Conservation (phyloP, 2,113 vertebrate genomes). For the Callospermophilus lateralis region DNA sequence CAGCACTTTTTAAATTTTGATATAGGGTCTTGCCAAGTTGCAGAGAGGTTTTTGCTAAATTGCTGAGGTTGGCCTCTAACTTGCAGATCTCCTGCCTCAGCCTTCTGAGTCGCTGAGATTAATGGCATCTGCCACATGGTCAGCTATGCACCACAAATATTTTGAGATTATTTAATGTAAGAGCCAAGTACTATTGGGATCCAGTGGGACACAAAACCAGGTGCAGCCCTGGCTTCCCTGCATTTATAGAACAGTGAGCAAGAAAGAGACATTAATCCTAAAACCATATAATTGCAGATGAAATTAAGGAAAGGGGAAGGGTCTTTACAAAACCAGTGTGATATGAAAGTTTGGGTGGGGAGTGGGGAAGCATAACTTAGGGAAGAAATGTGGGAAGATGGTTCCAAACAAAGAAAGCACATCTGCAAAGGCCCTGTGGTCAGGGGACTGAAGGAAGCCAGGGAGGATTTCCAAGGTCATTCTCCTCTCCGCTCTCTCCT, state of each 20-base stretch:
- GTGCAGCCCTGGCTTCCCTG: neutral
- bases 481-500: neutral
- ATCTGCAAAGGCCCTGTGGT: neutral
- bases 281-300: neutral
- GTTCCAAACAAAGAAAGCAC: neutral
- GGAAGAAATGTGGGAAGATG: neutral
- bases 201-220: neutral
- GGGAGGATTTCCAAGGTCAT: neutral
- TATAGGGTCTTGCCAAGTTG: too few relatives aligned
- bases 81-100: too few relatives aligned
- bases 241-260: neutral
- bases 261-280: neutral
- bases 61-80: too few relatives aligned
- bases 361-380: neutral
- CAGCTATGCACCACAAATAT: neutral
- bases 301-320: neutral
- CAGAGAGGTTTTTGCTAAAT: too few relatives aligned
- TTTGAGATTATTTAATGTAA: neutral
- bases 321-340: neutral
- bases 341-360: too few relatives aligned
- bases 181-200: neutral
- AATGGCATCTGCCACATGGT: too few relatives aligned
- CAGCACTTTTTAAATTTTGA: too few relatives aligned
- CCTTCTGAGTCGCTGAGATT: too few relatives aligned
- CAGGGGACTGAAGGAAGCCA: neutral